Conservation (phyloP, 2,797 vertebrate species). For the Pangasius larnaudii region DNA sequence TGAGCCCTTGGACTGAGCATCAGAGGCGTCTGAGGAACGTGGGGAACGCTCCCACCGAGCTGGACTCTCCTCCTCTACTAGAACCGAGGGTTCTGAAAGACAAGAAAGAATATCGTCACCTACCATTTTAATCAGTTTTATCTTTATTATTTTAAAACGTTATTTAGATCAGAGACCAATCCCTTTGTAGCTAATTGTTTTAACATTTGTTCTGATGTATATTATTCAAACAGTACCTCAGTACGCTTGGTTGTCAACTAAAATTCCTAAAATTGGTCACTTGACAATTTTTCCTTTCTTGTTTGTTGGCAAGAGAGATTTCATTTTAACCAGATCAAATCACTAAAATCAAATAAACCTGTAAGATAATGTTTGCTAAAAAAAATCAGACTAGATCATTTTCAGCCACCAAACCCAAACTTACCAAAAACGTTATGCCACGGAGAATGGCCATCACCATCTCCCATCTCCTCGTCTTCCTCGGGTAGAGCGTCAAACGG, state of each 20-base stretch:
- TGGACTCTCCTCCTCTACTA: constrained; percentile 73
- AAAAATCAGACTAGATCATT: constrained; percentile 31
- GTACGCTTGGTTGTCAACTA: too few species aligned
- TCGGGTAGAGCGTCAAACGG: constrained; percentile 72
- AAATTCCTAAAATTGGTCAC: too few species aligned
- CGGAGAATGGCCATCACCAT: constrained; percentile 65
- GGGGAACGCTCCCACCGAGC: constrained; percentile 74
- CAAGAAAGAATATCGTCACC: neutral
- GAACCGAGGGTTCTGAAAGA: constrained; percentile 71
- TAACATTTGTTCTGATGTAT: too few species aligned
- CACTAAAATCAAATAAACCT: neutral
- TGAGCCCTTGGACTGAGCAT: constrained; percentile 61
- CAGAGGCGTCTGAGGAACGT: constrained; percentile 64
- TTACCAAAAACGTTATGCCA: constrained; percentile 65
- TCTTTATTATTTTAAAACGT: too few species aligned
- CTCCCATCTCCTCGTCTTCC: constrained; percentile 67
- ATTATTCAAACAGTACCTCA: too few species aligned
- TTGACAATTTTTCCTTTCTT: too few species aligned
- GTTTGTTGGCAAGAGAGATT: too few species aligned
- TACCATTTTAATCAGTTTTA: too few species aligned
- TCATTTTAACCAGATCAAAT: neutral
- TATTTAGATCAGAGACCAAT: too few species aligned
- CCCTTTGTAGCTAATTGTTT: too few species aligned
- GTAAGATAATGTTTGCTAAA: neutral
- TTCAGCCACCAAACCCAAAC: constrained; percentile 25